These are phyloP conservation scores for Panagrolaimus sp. DNA, from an alignment of 1,140 invertebrate genomes.

Conservation along the genomic window DNA sequence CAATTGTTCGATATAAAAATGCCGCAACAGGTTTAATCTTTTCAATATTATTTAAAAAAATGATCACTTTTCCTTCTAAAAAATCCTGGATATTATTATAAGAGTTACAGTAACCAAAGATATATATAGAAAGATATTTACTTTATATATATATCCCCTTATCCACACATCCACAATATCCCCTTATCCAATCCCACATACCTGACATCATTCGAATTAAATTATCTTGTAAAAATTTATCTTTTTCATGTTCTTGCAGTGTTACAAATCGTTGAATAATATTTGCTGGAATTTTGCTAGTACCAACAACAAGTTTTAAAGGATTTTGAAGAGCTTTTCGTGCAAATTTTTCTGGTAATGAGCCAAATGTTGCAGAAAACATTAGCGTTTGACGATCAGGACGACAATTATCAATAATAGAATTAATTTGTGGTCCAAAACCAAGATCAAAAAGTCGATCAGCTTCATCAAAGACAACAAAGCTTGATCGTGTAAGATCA, in stretches of 20 bases:
- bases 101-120: background rate
- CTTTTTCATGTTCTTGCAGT: background rate
- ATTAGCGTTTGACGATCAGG: constrained; percentile 80
- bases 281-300: background rate
- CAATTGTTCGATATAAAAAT: background rate
- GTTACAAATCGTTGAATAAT: background rate
- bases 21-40: constrained; percentile 1
- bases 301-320: background rate
- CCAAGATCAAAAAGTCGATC: constrained; percentile 22
- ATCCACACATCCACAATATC: too few species aligned
- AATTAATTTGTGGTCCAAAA: constrained; percentile 67
- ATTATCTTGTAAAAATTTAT: constrained; percentile 26
- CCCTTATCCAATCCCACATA: too few species aligned
- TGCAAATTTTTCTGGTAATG: constrained; percentile 15
- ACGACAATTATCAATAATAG: constrained; percentile 81
- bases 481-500: constrained; percentile 36
- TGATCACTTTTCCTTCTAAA: constrained; percentile 13
- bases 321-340: background rate
- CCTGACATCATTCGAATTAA: constrained; percentile 35
- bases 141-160: too few species aligned
- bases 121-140: too few species aligned
- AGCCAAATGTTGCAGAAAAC: constrained; percentile 78
- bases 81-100: background rate
- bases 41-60: constrained; percentile 2
- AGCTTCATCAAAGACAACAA: constrained; percentile 55